phyloP scores from a whole-genome alignment of 1,140 invertebrate species.

The Pseudobourletiella spinata region DNA sequence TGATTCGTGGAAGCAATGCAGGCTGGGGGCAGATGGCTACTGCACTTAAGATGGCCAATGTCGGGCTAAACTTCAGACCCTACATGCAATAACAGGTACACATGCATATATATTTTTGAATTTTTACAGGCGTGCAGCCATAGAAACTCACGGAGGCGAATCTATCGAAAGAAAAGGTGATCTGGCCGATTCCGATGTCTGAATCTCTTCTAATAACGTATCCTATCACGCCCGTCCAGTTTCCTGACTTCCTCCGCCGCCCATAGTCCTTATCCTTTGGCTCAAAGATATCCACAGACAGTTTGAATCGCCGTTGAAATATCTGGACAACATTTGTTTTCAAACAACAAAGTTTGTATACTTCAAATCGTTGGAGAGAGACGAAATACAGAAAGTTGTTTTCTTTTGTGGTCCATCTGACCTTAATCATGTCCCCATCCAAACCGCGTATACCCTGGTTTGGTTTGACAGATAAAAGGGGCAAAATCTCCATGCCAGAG shows the following conservation, averaged over 20 bases:
- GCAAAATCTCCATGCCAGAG: not conserved
- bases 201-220: not conserved
- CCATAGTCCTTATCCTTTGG: not conserved
- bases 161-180: not conserved
- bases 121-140: too few relatives aligned
- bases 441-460: not conserved
- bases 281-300: not conserved
- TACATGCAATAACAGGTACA: too few relatives aligned
- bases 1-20: not conserved
- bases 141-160: too few relatives aligned
- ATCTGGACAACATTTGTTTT: not conserved
- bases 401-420: too few relatives aligned
- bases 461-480: not conserved
- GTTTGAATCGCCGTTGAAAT: not conserved
- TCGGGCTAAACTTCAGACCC: not conserved
- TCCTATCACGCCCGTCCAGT: not conserved
- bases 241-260: not conserved
- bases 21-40: not conserved
- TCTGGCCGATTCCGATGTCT: not conserved
- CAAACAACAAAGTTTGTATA: too few relatives aligned
- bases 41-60: not conserved
- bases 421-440: not conserved
- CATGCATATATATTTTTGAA: too few relatives aligned
- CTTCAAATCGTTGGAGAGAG: too few relatives aligned
- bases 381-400: too few relatives aligned